phyloP scores from a whole-genome alignment of 2,888 invertebrate species.

The Zygaena filipendulae region DNA sequence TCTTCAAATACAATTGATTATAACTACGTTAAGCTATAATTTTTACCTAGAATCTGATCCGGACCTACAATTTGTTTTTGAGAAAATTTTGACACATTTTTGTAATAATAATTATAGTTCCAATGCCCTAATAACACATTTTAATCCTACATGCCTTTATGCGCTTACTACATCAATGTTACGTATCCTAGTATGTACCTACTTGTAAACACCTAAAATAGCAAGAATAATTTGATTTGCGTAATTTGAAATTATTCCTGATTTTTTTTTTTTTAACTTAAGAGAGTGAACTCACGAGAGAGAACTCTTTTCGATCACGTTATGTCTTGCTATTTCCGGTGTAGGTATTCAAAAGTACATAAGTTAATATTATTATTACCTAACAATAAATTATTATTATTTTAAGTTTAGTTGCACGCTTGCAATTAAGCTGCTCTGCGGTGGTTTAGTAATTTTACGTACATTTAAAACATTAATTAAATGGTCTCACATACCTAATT shows the following conservation, averaged over 20 bases:
- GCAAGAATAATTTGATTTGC: no score
- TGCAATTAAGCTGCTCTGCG: slow-evolving; percentile 58
- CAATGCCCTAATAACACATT: slow-evolving; percentile 26
- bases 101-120: slow-evolving; percentile 32
- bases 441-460: slow-evolving; percentile 49
- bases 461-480: no score
- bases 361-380: no score
- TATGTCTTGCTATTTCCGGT: no score
- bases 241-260: no score
- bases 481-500: slow-evolving; percentile 43
- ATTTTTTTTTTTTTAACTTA: no score
- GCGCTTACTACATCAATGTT: slow-evolving; percentile 40
- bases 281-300: no score
- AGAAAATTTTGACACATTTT: slow-evolving; percentile 62
- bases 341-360: no score
- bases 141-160: slow-evolving; percentile 45
- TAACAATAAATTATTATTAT: no score
- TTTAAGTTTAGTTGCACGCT: slow-evolving; percentile 50
- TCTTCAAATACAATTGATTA: slow-evolving; percentile 61
- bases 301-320: no score
- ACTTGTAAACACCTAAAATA: no score
- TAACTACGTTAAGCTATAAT: slow-evolving; percentile 64
- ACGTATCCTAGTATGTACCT: no score
- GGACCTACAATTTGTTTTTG: slow-evolving; percentile 40
- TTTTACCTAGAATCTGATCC: slow-evolving; percentile 52